Percentiles rank a stretch among this genome's conserved stretches.
phyloP scores from a whole-genome alignment of 2,113 vertebrate genomes.

The Oxygymnocypris stewartii region DNA sequence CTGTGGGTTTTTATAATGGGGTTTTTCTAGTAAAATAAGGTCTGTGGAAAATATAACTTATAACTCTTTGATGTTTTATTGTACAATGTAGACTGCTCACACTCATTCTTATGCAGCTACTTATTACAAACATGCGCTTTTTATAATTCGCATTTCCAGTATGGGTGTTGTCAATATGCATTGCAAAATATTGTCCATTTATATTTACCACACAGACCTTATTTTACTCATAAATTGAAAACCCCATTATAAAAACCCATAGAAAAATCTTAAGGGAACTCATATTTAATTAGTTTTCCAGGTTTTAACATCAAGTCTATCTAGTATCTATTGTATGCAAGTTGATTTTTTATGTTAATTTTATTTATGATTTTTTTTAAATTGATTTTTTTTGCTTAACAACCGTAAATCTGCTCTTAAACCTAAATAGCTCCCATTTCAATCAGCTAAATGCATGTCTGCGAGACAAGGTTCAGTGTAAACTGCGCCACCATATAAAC shows the following conservation, averaged over 20 bases:
- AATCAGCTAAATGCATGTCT: neutral
- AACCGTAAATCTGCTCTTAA: neutral
- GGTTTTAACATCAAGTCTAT: neutral
- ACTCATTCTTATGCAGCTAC: too few relatives aligned
- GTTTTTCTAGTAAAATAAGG: neutral
- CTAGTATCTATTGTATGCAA: neutral
- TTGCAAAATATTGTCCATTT: too few relatives aligned
- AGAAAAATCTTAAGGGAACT: too few relatives aligned
- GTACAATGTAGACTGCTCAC: too few relatives aligned
- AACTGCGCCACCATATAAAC: neutral
- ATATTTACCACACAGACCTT: too few relatives aligned
- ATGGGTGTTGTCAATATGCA: too few relatives aligned
- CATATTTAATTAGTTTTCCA: too few relatives aligned
- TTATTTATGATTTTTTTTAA: neutral
- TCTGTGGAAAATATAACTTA: neutral
- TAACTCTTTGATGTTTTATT: neutral
- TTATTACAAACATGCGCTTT: too few relatives aligned
- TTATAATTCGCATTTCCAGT: too few relatives aligned
- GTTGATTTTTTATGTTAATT: neutral
- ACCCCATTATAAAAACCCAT: too few relatives aligned
- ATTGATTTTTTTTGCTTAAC: neutral
- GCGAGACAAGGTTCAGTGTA: neutral
- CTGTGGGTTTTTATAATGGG: neutral
- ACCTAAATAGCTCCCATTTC: neutral
- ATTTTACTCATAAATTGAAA: too few relatives aligned